phyloP scores from a whole-genome alignment of 37 sponge, comb jelly and placozoan species.

The Sycon ciliatum region DNA sequence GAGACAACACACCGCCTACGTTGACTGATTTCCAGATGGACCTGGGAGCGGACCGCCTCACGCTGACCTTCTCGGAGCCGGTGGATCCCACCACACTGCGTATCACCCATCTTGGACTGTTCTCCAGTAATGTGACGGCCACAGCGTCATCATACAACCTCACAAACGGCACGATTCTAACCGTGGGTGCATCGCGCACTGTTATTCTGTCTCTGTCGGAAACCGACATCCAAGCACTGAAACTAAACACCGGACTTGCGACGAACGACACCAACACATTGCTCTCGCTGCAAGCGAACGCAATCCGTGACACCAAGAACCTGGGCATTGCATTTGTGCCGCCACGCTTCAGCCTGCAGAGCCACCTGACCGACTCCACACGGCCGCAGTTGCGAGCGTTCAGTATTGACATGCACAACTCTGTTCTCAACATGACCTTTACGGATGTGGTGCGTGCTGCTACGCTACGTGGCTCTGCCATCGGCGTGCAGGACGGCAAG shows the following conservation, averaged over 20 bases:
- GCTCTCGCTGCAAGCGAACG: conserved; percentile 30
- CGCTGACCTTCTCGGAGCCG: conserved; percentile 78
- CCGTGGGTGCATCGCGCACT: too few relatives aligned
- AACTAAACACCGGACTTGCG: conserved; percentile 53
- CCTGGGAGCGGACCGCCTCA: conserved; percentile 46
- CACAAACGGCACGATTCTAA: too few relatives aligned
- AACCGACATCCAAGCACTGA: conserved; percentile 49
- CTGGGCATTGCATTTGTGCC: too few relatives aligned
- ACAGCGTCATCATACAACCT: too few relatives aligned
- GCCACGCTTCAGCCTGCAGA: too few relatives aligned
- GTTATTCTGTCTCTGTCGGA: conserved; percentile 44
- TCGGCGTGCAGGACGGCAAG: conserved; percentile 57
- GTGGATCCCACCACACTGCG: too few relatives aligned
- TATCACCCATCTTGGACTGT: too few relatives aligned
- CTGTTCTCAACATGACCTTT: conserved; percentile 58
- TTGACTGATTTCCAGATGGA: conserved; percentile 44
- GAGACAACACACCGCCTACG: conserved; percentile 45
- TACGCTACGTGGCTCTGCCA: conserved; percentile 63
- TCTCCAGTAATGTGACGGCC: too few relatives aligned
- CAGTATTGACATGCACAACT: conserved; percentile 61
- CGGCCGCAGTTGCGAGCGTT: conserved; percentile 56
- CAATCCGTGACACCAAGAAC: too few relatives aligned
- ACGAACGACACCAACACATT: conserved; percentile 35
- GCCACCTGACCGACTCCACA: conserved; percentile 58
- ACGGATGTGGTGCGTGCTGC: conserved; percentile 65